Evolutionary conservation across 2,888 invertebrate genomes (phyloP), one percentile per base, ranked within the genome.

Genomic region (Serripes groenlandicus): DNA sequence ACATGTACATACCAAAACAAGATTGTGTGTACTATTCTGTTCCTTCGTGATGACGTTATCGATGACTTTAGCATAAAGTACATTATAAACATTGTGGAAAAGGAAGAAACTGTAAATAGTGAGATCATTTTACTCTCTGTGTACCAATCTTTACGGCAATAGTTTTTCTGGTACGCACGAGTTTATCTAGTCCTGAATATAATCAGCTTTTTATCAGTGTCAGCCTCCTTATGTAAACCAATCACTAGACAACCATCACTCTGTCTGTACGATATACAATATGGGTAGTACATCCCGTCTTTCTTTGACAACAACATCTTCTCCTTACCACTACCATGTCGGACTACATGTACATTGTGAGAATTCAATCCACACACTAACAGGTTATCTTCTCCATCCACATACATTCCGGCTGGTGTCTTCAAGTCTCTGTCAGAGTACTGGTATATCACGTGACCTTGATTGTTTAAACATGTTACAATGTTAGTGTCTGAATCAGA

Each of bases 331-430:
- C 58, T 28, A 28, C 28, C 58, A 3, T 58, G 26, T 3, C 26
- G 58, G 9, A 58, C n/a, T 15, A 58, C 58, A 28, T 28, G 9
- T 11, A 58, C 28, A 26, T 58, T 58, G 58, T 58, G 58, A 28
- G 58, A 58, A 26, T 58, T 58, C 26, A 28, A 15, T 9, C 64
- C 64, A 35, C 64, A 34, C 11, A 64, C 64, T 11, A 64, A 34
- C 34, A 64, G 18, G 28, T 64, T 64, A 32, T 64, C 34, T 15
- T 5, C 34, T 32, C n/a, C 11, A n/a, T 64, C 64, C 11, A 64
- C 64, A 64, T 18, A 35, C 34, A 64, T 35, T 18, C 64, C 64
- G n/a, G n/a, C n/a, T n/a, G 64, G 64, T 64, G 28, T 34, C n/a
- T n/a, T n/a, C 2, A 64, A n/a, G 4, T 28, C 64, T 7, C n/a